phyloP scores from a whole-genome alignment of 2,797 vertebrate species.

The Telmatherina bonti region DNA sequence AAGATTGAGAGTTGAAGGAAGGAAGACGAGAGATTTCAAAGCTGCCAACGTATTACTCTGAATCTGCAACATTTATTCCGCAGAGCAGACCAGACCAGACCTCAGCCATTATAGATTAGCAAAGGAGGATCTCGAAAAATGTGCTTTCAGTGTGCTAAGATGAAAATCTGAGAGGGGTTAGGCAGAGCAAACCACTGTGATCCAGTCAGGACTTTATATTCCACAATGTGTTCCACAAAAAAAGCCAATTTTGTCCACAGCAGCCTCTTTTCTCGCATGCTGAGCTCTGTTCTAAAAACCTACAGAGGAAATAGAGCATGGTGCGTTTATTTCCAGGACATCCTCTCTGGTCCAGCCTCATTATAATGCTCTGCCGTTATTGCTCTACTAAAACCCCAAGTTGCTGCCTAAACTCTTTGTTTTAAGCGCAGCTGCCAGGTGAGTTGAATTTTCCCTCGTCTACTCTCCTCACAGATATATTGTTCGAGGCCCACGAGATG shows the following conservation, averaged over 20 bases:
- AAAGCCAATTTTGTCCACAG: conserved; percentile 57
- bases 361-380: conserved; percentile 65
- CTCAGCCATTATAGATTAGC: conserved; percentile 59
- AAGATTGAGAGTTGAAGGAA: conserved; percentile 36
- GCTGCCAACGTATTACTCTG: conserved; percentile 17
- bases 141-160: conserved; percentile 58
- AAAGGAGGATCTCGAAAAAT: conserved; percentile 51
- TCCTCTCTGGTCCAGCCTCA: conserved; percentile 59
- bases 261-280: conserved; percentile 54
- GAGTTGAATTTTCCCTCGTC: conserved; percentile 38
- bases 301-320: conserved; percentile 67
- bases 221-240: conserved; percentile 55
- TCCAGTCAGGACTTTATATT: conserved; percentile 58
- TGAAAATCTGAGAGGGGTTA: conserved; percentile 50
- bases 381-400: conserved; percentile 51
- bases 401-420: conserved; percentile 72
- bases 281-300: conserved; percentile 55
- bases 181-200: conserved; percentile 42
- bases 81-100: conserved; percentile 34
- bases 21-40: conserved; percentile 9
- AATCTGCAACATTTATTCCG: conserved; percentile 47
- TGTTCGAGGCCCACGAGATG: conserved; percentile 40
- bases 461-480: conserved; percentile 47
- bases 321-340: conserved; percentile 68
- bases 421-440: conserved; percentile 57